Base-by-base conservation (phyloP, 2,113 vertebrate genomes). In the Chionomys nivalis region DNA sequence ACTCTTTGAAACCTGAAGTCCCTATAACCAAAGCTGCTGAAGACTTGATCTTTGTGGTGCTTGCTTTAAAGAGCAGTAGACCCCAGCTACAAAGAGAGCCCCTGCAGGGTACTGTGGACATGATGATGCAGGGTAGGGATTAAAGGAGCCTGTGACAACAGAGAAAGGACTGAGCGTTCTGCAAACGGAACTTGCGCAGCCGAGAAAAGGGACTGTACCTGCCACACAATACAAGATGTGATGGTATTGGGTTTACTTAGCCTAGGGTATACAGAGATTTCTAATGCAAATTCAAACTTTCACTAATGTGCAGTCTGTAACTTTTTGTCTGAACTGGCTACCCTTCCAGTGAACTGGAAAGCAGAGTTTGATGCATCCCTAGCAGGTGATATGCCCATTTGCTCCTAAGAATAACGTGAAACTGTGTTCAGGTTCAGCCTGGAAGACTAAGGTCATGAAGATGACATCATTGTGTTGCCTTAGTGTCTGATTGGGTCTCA, bases 61-160 rank as follows among this genome's bases (percentile, higher is more conserved):
- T 86, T 92, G 55, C 82, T 89, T 92, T 91, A 98, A 95, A 97
- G 95, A 97, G 97, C 76, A 28, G 16, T 94, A 85, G 93, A 97
- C 97, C 83, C 93, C 68, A 58, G 83, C 97, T 97, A 96, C 26
- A 98, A 94, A 98, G 98, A 98, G 96, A 98, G 98, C 98, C 82
- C 77, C 93, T 44, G 90, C 36, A 82, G 96, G 79, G 87, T 92
- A 94, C 92, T 96, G 55, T 97, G 96, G 76, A 82, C 86, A 72
- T 42, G 23, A 95, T 97, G 95, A 87, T 91, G 44, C 85, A 93
- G 98, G 82, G 85, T 94, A 96, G 86, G 87, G 98, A 96, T 96
- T 98, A 98, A 95, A 94, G 94, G 17, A 70, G 75, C 55, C 95
- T 97, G 95, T 63, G 85, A 82, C 49, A 58, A 39, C 77, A 91